Evolutionary conservation across 2,797 vertebrate genomes (phyloP), one percentile per base, ranked within the genome.

Genomic region (Hephaestus fuliginosus): DNA sequence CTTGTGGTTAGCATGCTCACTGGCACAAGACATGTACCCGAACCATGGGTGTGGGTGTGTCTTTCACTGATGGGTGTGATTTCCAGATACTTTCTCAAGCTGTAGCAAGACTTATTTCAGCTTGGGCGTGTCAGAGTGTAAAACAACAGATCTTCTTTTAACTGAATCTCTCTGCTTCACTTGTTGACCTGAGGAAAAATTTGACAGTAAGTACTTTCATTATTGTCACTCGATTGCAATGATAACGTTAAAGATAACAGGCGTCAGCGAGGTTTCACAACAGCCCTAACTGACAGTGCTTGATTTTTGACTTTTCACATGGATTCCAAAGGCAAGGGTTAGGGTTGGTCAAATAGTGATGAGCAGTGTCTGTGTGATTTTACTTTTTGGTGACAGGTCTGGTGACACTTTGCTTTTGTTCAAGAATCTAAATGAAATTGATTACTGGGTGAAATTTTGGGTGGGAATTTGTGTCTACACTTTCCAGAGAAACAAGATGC

Each of bases 151-250:
- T 61, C 0, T 17, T 60, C 3, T 30, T 33, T 2, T 4, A 3
- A 3, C 28, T 36, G 28, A 67, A 36, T 46, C 12, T 0, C 3
- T 39, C 22, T 18, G 5, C 60, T 74, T 53, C 28, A 22, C 15
- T 73, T 4, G 15, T 3, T 65, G 28, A 44, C 51, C 3, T 44
- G 56, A 51, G 64, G 71, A 76, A 58, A 60, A 74, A 3, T 78
- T 30, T 46, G 12, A 52, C 46, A 43, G 85, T 87, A 67, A 84
- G 84, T 84, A 75, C 7, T 1, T 53, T 0, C 18, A 6, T 70
- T 56, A 8, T 44, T 68, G 17, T 66, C 1, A n/a, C 18, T 57
- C 46, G 22, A n/a, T 57, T 73, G 67, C 15, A 3, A 52, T 49
- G 2, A 13, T 20, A 7, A 41, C 4, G 20, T 2, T 25, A 14